phyloP scores from a whole-genome alignment of 53 echinoderm and acorn worm species.

The Crossaster papposus region DNA sequence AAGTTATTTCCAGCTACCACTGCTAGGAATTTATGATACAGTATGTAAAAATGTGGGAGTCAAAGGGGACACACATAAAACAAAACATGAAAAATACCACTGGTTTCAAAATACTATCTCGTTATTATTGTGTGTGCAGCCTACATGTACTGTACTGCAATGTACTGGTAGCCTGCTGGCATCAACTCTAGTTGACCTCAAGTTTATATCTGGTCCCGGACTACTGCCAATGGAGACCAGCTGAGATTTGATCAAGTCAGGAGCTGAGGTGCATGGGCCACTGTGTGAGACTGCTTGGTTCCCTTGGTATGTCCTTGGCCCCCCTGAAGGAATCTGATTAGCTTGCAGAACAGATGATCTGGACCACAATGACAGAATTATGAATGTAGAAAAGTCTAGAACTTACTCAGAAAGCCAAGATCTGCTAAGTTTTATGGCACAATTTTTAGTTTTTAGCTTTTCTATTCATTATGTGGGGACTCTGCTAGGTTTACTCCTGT shows the following conservation, averaged over 20 bases:
- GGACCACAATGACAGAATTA: background rate
- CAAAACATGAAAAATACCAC: too few species aligned
- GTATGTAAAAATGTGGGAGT: too few species aligned
- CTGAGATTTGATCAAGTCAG: background rate
- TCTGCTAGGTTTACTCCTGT: too few species aligned
- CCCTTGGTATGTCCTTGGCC: constrained; percentile 21
- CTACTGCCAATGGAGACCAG: background rate
- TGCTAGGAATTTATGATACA: too few species aligned
- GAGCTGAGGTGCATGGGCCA: background rate
- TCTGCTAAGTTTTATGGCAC: background rate
- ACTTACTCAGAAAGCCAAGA: background rate
- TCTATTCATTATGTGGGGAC: too few species aligned
- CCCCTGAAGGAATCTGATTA: constrained; percentile 52
- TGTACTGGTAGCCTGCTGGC: background rate
- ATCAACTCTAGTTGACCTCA: background rate
- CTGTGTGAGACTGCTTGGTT: background rate
- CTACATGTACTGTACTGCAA: background rate
- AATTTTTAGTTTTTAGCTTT: too few species aligned
- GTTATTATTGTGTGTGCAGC: too few species aligned
- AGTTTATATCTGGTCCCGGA: background rate
- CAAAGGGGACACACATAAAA: too few species aligned
- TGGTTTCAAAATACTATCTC: too few species aligned
- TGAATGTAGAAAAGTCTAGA: background rate
- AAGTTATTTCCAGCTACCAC: too few species aligned
- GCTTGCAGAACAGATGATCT: constrained; percentile 23